Base-by-base conservation (phyloP, 2,113 vertebrate genomes). In the Zosterops borbonicus region DNA sequence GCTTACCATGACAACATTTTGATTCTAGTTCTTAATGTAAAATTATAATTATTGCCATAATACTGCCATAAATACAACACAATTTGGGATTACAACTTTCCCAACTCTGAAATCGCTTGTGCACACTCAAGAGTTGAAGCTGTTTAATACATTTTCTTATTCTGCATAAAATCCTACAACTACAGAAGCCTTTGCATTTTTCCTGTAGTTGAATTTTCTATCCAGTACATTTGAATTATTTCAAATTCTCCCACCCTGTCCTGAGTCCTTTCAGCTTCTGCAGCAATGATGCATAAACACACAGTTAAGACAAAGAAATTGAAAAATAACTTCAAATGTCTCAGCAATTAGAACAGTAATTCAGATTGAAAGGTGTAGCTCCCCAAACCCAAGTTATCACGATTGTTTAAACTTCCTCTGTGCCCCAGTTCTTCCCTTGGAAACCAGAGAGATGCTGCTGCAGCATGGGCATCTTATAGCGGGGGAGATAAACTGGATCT, bases 401-500 rank as follows among this genome's bases (percentile, higher is more conserved):
- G 46, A 56, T 60, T 4, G 9, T 59, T 80, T 79, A 33, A 56
- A 18, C 14, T 60, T 63, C 22, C 14, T 44, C 21, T 60, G 31
- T 83, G 37, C 28, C 47, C 33, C 11, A 68, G 3, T 9, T n/a
- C 3, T 58, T 68, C 24, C 28, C 50, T 25, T 2, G 1, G 55
- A 77, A 84, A n/a, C 9, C 39, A 41, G 21, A 60, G 12, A 69
- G 21, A 20, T 0, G 1, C 9, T 3, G 2, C 8, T 2, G 8
- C 41, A 75, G 29, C 10, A 16, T 1, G 3, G 47, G 20, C 20
- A 59, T 42, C 12, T 16, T 49, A 16, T 24, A 80, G 14, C 0
- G 0, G 0, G 13, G 65, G 47, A 71, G 44, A 41, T 63, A 20
- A 69, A 76, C 18, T 25, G 44, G 0, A 0, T 29, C 70, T 58